A percentile compares a stretch with the other conserved stretches of the same genome.
phyloP scores from a whole-genome alignment of 2,888 invertebrate genomes.

The Tipula confusa region DNA sequence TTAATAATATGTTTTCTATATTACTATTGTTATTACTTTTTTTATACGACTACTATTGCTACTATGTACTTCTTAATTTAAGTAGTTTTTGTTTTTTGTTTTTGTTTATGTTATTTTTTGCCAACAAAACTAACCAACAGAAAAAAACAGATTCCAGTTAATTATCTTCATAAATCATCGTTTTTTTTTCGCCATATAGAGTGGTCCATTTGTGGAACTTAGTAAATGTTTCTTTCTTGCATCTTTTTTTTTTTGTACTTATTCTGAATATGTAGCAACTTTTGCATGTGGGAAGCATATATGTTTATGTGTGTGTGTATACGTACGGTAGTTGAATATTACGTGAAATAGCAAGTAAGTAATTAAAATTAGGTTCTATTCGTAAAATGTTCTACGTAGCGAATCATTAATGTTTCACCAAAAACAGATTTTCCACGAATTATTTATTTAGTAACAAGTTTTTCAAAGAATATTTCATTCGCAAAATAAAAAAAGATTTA shows the following conservation, averaged over 20 bases:
- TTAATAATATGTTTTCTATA: slow-evolving; percentile 7
- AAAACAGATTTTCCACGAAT: too few species aligned
- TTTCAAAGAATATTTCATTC: too few species aligned
- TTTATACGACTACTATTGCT: not conserved
- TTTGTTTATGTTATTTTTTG: not conserved
- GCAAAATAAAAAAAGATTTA: too few species aligned
- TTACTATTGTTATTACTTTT: not conserved
- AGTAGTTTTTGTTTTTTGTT: not conserved
- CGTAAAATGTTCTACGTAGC: too few species aligned
- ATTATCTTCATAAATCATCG: slow-evolving; percentile 14
- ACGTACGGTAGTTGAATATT: not conserved
- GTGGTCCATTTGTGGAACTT: not conserved
- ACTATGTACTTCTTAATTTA: slow-evolving; percentile 25
- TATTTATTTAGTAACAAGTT: too few species aligned
- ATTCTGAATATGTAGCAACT: not conserved
- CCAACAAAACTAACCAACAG: not conserved
- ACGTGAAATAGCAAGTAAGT: not conserved
- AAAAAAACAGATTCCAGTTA: slow-evolving; percentile 13
- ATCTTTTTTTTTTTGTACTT: not conserved
- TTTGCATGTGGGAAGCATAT: not conserved
- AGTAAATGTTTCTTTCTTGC: slow-evolving; percentile 14
- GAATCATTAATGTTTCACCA: too few species aligned
- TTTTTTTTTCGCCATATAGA: not conserved
- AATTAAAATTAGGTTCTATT: not conserved
- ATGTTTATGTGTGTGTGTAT: not conserved